Conservation (phyloP, 2,113 vertebrate genomes). For the Gavialis gangeticus region DNA sequence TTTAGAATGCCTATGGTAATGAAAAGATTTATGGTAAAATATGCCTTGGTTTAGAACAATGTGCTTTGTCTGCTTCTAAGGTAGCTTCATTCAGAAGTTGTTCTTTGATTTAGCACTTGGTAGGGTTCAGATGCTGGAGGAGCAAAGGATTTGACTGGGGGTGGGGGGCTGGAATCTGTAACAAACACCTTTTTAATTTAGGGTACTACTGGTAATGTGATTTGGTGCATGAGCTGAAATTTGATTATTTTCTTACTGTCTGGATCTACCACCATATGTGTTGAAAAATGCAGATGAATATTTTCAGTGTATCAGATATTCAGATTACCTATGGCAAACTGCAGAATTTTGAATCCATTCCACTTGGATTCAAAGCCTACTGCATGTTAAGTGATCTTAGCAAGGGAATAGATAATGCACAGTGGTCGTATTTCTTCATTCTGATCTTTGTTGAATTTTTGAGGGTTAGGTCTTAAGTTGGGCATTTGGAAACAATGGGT, state of each 20-base stretch:
- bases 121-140: slow-evolving; percentile 4
- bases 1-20: slow-evolving; percentile 57
- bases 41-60: slow-evolving; percentile 21
- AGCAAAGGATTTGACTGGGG: slow-evolving; percentile 41
- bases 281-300: neutral
- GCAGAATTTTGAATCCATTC: neutral
- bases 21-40: slow-evolving; percentile 45
- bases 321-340: neutral
- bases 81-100: neutral
- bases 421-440: slow-evolving; percentile 1
- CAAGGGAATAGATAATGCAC: neutral
- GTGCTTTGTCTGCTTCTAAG: neutral
- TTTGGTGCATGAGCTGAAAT: slow-evolving; percentile 21
- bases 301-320: neutral
- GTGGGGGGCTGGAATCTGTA: neutral
- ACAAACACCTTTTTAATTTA: slow-evolving; percentile 56
- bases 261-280: neutral
- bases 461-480: neutral
- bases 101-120: slow-evolving; percentile 34
- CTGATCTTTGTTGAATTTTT: neutral
- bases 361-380: neutral
- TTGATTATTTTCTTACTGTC: neutral
- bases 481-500: neutral
- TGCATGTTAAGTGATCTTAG: neutral
- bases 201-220: neutral